Conservation (phyloP, 53 echinoderm and acorn worm species). For the Echinarachnius parma region DNA sequence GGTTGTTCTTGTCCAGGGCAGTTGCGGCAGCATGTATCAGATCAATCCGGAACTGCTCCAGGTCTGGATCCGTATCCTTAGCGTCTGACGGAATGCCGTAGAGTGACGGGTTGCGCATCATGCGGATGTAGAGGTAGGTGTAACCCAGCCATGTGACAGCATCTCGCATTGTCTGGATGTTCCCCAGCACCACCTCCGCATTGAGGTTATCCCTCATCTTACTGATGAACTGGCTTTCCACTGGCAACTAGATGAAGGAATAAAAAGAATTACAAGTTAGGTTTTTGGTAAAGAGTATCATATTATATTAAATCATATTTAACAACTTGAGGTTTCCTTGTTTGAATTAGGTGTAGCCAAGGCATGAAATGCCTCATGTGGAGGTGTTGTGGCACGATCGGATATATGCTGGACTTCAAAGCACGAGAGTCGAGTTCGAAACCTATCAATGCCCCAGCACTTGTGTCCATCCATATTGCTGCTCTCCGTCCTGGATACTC, state of each 20-base stretch:
- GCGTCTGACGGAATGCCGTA: conserved; percentile 81
- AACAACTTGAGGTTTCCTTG: no score
- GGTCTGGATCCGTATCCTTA: conserved; percentile 86
- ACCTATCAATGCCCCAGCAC: no score
- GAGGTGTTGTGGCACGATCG: no score
- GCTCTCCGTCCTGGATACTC: no score
- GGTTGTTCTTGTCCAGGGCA: conserved; percentile 87
- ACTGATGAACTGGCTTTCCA: conserved; percentile 88
- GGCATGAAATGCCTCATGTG: no score
- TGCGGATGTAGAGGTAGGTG: conserved; percentile 98
- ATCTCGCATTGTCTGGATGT: conserved; percentile 91
- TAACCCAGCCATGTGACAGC: conserved; percentile 96
- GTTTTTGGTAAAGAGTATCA: no score
- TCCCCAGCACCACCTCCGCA: conserved; percentile 91
- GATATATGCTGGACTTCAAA: no score
- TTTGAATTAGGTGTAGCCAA: no score
- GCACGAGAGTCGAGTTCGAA: no score
- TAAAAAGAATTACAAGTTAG: background rate
- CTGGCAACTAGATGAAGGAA: conserved; percentile 63
- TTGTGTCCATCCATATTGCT: no score
- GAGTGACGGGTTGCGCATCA: conserved; percentile 90
- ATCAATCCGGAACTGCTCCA: conserved; percentile 88
- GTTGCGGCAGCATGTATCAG: conserved; percentile 83
- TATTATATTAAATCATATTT: no score
- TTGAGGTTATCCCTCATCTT: conserved; percentile 92